Base-by-base conservation (phyloP, 2,113 vertebrate genomes). In the Catharus bicknelli region DNA sequence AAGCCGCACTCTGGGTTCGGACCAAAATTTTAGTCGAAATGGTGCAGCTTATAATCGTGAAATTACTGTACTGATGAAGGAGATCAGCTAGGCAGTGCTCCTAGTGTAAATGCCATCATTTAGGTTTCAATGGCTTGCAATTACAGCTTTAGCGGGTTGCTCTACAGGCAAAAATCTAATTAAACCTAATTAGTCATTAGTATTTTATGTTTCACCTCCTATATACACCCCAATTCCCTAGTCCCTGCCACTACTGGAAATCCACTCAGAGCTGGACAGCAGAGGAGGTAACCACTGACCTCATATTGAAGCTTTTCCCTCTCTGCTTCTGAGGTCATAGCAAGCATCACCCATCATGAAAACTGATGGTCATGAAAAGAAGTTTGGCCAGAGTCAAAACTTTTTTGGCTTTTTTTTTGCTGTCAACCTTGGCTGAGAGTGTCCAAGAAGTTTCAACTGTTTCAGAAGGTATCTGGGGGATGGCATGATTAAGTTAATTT, bases 111-210 rank as follows among this genome's bases (percentile, higher is more conserved):
- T 48, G 42, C 55, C 59, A 92, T 75, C 27, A 5, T 78, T 88
- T 83, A 69, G 34, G 36, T 92, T 84, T 81, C 57, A 51, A 22
- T 82, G 47, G 32, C 50, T 88, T 70, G 29, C 79, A 57, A 13
- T 86, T 79, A 66, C 25, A 81, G 29, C 48, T 83, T 89, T 64
- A 82, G 47, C 62, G 34, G 20, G 17, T 58, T 68, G 34, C 32
- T 95, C 32, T 70, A 30, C 51, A 88, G 22, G 54, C 70, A 91
- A 90, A 67, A 74, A 74, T 72, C 34, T 53, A 68, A 90, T 89
- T 87, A 53, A 86, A 67, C 13, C 30, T 89, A 72, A 87, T 84
- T 53, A 91, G 20, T 38, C n/a, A 38, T 38, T 38, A 78, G 27
- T 72, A 82, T 79, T 88, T 83, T 90, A 42, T 64, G 50, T 79